phyloP scores from a whole-genome alignment of 1,140 invertebrate genomes.

The Euura saliciscinereae region DNA sequence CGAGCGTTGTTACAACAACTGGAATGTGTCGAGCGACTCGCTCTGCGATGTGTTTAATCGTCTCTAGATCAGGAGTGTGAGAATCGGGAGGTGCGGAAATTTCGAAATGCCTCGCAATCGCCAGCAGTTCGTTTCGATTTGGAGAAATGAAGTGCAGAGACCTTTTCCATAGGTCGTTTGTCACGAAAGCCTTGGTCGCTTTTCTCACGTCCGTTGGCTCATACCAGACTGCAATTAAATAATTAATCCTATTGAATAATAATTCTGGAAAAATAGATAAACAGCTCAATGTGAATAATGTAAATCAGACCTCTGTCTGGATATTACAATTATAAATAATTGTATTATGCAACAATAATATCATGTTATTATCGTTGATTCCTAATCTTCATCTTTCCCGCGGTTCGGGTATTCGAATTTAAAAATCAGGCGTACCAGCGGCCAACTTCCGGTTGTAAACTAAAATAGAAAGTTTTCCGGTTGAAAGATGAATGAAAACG shows the following conservation, averaged over 20 bases:
- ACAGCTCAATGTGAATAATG: too few species aligned
- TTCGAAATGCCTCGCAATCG: slow-evolving; percentile 45
- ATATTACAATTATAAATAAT: too few species aligned
- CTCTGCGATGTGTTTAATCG: slow-evolving; percentile 35
- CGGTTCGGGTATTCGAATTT: not conserved
- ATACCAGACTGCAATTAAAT: slow-evolving; percentile 64
- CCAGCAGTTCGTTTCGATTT: slow-evolving; percentile 64
- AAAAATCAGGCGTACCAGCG: not conserved
- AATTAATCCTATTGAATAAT: too few species aligned
- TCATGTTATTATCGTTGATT: too few species aligned
- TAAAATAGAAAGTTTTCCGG: not conserved
- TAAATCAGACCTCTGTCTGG: too few species aligned
- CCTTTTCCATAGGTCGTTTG: slow-evolving; percentile 46
- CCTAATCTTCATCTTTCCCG: too few species aligned
- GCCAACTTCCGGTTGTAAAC: not conserved
- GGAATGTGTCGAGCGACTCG: slow-evolving; percentile 44
- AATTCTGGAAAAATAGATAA: too few species aligned
- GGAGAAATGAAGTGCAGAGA: slow-evolving; percentile 64
- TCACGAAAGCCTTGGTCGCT: slow-evolving; percentile 62
- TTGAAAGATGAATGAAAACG: not conserved
- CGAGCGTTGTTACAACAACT: slow-evolving; percentile 51
- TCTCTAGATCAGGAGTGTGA: slow-evolving; percentile 23
- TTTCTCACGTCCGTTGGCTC: slow-evolving; percentile 69
- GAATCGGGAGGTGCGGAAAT: slow-evolving; percentile 30
- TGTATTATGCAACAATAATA: too few species aligned